These are phyloP conservation scores for Rhynchophorus ferrugineus DNA, from an alignment of 1,140 invertebrate species.

Conservation along the genomic window DNA sequence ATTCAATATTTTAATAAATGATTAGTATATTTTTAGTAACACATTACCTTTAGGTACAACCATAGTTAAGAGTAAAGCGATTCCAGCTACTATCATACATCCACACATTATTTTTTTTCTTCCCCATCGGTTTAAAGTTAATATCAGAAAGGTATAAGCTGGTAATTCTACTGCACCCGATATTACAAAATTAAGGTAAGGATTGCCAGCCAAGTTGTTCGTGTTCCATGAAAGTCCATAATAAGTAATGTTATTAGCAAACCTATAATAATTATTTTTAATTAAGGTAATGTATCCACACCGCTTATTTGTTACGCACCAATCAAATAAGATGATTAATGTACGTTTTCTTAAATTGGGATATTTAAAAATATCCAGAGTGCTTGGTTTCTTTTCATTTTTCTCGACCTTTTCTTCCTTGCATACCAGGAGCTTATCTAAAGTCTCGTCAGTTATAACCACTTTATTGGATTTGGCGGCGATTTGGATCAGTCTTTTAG, in stretches of 20 bases:
- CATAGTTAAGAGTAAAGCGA: conserved; percentile 51
- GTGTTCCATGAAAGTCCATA: conserved; percentile 77
- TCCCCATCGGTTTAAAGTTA: conserved; percentile 65
- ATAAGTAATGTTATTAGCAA: conserved; percentile 71
- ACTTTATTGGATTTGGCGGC: conserved; percentile 63
- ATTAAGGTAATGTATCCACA: too few relatives aligned
- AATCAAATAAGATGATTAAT: conserved; percentile 68
- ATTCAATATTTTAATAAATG: too few relatives aligned
- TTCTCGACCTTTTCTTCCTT: conserved; percentile 36
- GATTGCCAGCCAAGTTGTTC: conserved; percentile 63
- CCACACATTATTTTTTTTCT: conserved; percentile 60
- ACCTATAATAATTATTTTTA: conserved; percentile 56
- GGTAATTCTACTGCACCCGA: conserved; percentile 71
- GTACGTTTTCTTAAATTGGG: conserved; percentile 63
- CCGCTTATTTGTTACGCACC: conserved; percentile 47
- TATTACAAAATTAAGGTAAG: conserved; percentile 69
- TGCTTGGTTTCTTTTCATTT: conserved; percentile 45
- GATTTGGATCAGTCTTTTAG: conserved; percentile 57
- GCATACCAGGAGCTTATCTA: conserved; percentile 47
- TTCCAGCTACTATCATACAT: conserved; percentile 61
- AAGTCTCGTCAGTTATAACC: conserved; percentile 46
- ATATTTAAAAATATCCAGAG: conserved; percentile 64
- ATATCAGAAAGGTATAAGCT: conserved; percentile 61
- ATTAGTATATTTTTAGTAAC: too few relatives aligned
- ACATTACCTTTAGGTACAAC: conserved; percentile 50